Evolutionary conservation across 2,797 vertebrate species (phyloP).

Genomic region (Simalia tracyae): DNA sequence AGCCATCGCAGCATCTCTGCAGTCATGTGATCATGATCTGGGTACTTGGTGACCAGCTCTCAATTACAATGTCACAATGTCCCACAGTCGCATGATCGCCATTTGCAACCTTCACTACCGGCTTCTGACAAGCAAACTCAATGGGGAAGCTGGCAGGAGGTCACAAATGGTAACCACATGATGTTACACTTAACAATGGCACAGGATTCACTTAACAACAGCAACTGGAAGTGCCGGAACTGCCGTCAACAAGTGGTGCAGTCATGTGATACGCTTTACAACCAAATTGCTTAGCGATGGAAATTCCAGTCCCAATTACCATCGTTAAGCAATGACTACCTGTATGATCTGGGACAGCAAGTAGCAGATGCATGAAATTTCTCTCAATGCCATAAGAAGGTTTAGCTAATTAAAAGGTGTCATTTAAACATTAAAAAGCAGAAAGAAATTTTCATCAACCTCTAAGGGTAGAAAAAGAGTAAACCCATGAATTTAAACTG

Average conservation of each 20-base stretch:
- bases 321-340: neutral
- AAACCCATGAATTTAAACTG: neutral
- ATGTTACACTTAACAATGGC: neutral
- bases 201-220: neutral
- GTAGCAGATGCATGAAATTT: neutral
- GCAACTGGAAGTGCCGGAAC: neutral
- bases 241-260: neutral
- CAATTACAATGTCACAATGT: neutral
- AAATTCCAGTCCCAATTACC: neutral
- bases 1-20: neutral
- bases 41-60: neutral
- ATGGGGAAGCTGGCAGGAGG: neutral
- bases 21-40: neutral
- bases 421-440: neutral
- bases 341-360: neutral
- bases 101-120: neutral
- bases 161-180: neutral
- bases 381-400: neutral
- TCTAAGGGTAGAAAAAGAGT: neutral
- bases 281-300: neutral
- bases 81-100: neutral
- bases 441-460: neutral
- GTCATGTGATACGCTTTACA: neutral
- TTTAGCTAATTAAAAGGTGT: neutral
- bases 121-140: neutral